Evolutionary conservation across 1,140 invertebrate genomes (phyloP), one percentile per base, ranked within the genome.

Genomic region (Ips typographus): DNA sequence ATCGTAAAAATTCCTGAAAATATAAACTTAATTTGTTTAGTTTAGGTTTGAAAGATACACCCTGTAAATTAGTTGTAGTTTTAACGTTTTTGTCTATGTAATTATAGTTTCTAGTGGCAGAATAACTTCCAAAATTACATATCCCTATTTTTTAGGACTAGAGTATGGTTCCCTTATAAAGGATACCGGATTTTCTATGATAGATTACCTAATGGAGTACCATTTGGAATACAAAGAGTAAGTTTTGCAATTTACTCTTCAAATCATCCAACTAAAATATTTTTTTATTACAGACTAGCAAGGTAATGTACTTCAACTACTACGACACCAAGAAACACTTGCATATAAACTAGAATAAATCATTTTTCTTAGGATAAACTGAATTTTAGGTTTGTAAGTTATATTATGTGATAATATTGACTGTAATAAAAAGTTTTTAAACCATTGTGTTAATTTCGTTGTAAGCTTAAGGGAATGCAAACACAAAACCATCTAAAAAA

Each of bases 101-200:
- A n/a, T 58, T 43, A 5, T 42, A 7, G 7, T 39, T 36, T 6
- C 22, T 58, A 41, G 6, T 39, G 1, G n/a, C 40, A n/a, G 6
- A 22, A 22, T 22, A 22, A 22, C 22, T 22, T 22, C n/a, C 42
- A 40, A 22, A 62, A 44, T 41, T 38, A 2, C 22, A 22, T 22
- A 22, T 22, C 22, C 22, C 22, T 22, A 22, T 41, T 37, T 61
- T 62, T 64, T n/a, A 64, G 68, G 44, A 71, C 72, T 3, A 58
- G 72, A 36, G 51, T 73, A 38, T 73, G 72, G 72, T 53, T 65
- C 36, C 72, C 72, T n/a, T 73, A 73, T 47, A 66, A 58, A 65
- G 60, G 60, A 52, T 55, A 69, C 3, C 65, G 65, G 49, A 43
- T 73, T 7, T 71, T 71, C 61, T 71, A 62, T 41, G 72, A 73